Evolutionary conservation across 2,888 invertebrate genomes (phyloP), one percentile per base, ranked within the genome.

Genomic region (Drosophila engyochracea): DNA sequence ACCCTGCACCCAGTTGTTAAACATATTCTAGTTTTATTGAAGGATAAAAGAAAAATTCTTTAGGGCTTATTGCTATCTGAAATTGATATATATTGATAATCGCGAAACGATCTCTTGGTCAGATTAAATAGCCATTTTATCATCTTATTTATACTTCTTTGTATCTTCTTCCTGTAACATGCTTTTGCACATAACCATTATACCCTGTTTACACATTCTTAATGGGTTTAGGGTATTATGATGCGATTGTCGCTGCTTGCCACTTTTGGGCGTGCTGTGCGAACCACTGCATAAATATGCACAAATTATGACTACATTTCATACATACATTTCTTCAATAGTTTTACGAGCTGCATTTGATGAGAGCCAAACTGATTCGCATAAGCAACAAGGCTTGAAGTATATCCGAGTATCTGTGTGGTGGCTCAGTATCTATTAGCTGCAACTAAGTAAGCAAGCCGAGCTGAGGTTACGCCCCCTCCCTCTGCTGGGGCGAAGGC

Each of bases 271-370:
- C 49, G 30, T 68, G 64, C 39, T 69, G 74, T 60, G 81, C 49
- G 72, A 65, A 62, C 54, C 67, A 55, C 62, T 74, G 76, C 79
- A 79, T 82, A 82, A 82, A 79, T 82, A 76, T 74, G 73, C 64
- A 64, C 49, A 75, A 73, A 76, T 76, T 81, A 81, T 85, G 64
- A 74, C 72, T 49, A 62, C 25, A 35, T 31, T n/a, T 47, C 31
- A 73, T 64, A 44, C 51, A 51, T 37, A n/a, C 19, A 35, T 35
- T n/a, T 47, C 28, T 22, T 5, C 16, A 39, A 47, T 47, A 49
- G 53, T 37, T 39, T 54, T 62, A 47, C 49, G 51, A 55, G 66
- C 49, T 62, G 77, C 83, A 73, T 51, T 68, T 71, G 82, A 80
- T 74, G 85, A 77, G 51, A 41, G 53, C 31, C 35, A 19, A 37